phyloP scores from a whole-genome alignment of 2,113 vertebrate species.

The Scopus umbretta region DNA sequence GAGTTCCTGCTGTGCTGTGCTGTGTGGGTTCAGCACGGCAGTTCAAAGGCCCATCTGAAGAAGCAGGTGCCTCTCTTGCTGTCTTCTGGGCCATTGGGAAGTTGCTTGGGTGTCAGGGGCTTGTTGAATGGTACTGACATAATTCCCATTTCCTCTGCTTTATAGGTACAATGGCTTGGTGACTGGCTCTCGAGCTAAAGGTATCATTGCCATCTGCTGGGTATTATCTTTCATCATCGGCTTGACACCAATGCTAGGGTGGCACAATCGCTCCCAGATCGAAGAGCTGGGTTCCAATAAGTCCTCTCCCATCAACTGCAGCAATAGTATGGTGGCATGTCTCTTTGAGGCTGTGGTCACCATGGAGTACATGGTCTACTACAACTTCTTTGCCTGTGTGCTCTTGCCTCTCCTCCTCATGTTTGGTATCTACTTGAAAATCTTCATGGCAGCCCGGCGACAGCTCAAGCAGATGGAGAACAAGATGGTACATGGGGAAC shows the following conservation, averaged over 20 bases:
- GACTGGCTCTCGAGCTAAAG: constrained; percentile 84
- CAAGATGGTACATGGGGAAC: constrained; percentile 80
- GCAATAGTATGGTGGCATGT: constrained; percentile 77
- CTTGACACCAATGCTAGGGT: constrained; percentile 94
- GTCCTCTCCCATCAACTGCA: constrained; percentile 58
- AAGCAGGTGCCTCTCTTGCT: neutral
- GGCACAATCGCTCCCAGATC: constrained; percentile 68
- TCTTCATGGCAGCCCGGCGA: constrained; percentile 92
- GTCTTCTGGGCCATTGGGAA: neutral
- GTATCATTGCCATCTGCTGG: constrained; percentile 93
- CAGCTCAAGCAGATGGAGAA: constrained; percentile 90
- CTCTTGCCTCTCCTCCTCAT: constrained; percentile 89
- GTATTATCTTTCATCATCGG: constrained; percentile 91
- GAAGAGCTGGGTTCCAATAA: neutral
- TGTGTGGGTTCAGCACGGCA: neutral
- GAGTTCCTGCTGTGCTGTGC: neutral
- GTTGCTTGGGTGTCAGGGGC: neutral
- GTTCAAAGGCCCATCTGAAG: neutral
- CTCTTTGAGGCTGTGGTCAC: constrained; percentile 87
- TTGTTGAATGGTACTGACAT: neutral
- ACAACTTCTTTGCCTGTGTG: constrained; percentile 94
- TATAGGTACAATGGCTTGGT: constrained; percentile 93
- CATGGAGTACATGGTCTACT: constrained; percentile 98
- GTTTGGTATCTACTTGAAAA: constrained; percentile 91
- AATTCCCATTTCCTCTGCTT: neutral